Percentiles rank a stretch among this genome's conserved stretches.
Evolutionary conservation across 2,797 vertebrate genomes (phyloP).

Genomic region (Pachyuromys duprasi): DNA sequence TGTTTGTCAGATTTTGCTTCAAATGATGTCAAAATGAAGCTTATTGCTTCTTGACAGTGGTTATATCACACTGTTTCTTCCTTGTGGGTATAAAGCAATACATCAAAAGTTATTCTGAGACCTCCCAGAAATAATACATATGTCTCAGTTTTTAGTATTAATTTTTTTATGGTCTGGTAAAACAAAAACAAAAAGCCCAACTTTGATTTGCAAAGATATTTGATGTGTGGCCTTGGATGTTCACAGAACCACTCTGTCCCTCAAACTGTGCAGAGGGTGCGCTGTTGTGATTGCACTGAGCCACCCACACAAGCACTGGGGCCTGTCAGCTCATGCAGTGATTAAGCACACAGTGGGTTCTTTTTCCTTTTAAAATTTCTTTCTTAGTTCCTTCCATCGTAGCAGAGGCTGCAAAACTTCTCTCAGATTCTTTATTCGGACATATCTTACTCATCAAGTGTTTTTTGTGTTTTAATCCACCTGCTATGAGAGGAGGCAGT

Average conservation of each 20-base stretch:
- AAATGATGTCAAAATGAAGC: slow-evolving; percentile 80
- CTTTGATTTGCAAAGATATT: slow-evolving; percentile 18
- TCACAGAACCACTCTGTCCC: slow-evolving; percentile 2
- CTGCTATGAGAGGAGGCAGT: background rate
- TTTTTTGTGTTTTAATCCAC: background rate
- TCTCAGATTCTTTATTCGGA: background rate
- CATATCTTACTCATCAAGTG: background rate
- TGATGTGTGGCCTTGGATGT: slow-evolving; percentile 52
- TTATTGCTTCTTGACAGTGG: slow-evolving; percentile 80
- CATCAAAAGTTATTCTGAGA: slow-evolving; percentile 84
- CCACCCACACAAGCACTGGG: fast-evolving
- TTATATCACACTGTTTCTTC: slow-evolving; percentile 82
- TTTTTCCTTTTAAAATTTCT: background rate
- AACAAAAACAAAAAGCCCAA: slow-evolving; percentile 58
- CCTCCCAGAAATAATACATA: slow-evolving; percentile 85
- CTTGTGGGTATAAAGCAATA: slow-evolving; percentile 83
- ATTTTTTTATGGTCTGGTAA: slow-evolving; percentile 82
- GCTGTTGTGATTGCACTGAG: background rate
- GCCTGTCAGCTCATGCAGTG: background rate
- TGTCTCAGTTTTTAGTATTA: slow-evolving; percentile 83
- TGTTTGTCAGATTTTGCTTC: slow-evolving; percentile 82
- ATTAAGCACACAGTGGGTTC: background rate
- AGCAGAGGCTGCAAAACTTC: background rate
- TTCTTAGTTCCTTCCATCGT: background rate
- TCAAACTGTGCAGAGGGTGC: background rate